Base-by-base conservation (phyloP, 2,888 invertebrate genomes). In the Eupeodes latifasciatus region DNA sequence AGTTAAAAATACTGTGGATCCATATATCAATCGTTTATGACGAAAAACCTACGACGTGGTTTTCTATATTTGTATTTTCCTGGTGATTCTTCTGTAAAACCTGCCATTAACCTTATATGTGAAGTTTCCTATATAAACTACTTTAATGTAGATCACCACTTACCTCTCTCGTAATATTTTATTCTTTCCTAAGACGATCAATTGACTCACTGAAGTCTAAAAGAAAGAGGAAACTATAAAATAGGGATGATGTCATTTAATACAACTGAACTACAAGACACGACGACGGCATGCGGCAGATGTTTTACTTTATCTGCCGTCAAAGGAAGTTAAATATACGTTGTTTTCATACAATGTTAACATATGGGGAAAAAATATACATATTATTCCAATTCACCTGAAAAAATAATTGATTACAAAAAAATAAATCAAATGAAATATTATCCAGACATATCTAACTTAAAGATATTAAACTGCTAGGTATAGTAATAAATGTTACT, bases 181-280 rank as follows among this genome's bases (percentile, higher is more conserved):
- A 64, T 62, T 62, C 55, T 64, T 66, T 51, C 40, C 16, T 61
- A 74, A 78, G 67, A 78, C 72, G 78, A 83, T 79, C 83, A 83
- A 79, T 74, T 67, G 64, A 36, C n/a, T 83, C 72, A 72, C 72
- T 69, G 57, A 72, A 40, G 36, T 53, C 55, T 55, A 69, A 11
- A 51, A 36, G 49, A 55, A 71, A 72, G 16, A 67, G 78, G 66
- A 61, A 74, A 76, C 55, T 67, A 67, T 79, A 83, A 74, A 67
- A 34, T 14, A 51, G 53, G 27, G 74, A 78, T 83, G 83, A 83
- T 83, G 83, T 83, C 83, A 83, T 74, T 55, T 71, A 47, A 49
- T 64, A 34, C 51, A 59, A 40, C 6, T 40, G 53, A 66, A 49
- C 16, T 11, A 36, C 57, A 47, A 59, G 11, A 40, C 49, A 40